A percentile compares a stretch with the other conserved stretches of the same genome.
phyloP scores from a whole-genome alignment of 2,797 vertebrate species.

The Psittacula derbiana region DNA sequence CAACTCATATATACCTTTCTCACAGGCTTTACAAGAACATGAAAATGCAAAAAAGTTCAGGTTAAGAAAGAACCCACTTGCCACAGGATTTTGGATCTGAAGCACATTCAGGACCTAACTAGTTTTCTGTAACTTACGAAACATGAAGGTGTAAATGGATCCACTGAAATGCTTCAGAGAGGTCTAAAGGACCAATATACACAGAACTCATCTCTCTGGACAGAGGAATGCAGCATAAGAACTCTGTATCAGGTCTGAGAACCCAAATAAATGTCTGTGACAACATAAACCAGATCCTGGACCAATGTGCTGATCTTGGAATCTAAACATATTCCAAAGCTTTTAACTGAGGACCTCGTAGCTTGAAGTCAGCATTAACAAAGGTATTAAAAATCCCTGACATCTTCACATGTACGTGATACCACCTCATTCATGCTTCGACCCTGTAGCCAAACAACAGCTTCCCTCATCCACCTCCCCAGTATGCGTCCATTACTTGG shows the following conservation, averaged over 20 bases:
- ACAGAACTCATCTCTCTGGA: neutral
- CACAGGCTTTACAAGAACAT: neutral
- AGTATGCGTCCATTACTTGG: fast-evolving
- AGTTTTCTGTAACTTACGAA: neutral
- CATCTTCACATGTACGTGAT: neutral
- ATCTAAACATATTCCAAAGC: neutral
- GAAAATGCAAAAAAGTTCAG: neutral
- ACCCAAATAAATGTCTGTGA: neutral
- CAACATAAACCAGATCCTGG: neutral
- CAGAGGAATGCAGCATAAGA: neutral
- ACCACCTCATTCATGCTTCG: neutral
- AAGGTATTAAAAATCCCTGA: neutral
- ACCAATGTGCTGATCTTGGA: neutral
- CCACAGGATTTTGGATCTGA: neutral
- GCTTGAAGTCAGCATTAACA: neutral
- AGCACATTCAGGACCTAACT: neutral
- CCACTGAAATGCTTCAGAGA: neutral
- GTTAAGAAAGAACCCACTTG: neutral
- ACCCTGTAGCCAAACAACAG: neutral
- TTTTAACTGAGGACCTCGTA: neutral
- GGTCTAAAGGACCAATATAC: neutral
- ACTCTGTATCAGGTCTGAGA: neutral
- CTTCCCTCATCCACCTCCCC: neutral
- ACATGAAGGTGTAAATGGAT: neutral
- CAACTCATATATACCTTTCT: neutral